Evolutionary conservation across 2,888 invertebrate genomes (phyloP).

Genomic region (Melanargia galathea): DNA sequence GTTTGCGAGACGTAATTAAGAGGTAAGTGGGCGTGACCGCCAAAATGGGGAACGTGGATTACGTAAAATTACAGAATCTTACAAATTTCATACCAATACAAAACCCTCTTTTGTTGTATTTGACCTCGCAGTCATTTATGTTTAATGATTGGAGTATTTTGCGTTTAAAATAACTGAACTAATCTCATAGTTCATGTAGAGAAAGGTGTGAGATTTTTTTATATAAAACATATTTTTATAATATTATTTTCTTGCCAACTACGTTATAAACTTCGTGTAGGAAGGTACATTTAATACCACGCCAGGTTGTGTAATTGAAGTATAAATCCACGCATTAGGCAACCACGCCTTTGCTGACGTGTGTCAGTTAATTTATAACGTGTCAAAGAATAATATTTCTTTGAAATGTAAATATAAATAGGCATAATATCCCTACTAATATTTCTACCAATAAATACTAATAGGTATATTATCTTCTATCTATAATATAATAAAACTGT

Average conservation of each 20-base stretch:
- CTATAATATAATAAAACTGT: too few species aligned
- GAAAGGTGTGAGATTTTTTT: not conserved
- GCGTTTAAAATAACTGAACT: too few species aligned
- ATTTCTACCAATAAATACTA: too few species aligned
- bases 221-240: not conserved
- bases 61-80: conserved; percentile 33
- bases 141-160: too few species aligned
- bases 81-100: not conserved
- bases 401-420: too few species aligned
- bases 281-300: conserved; percentile 2
- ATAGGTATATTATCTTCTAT: too few species aligned
- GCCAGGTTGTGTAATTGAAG: conserved; percentile 11
- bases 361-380: conserved; percentile 13
- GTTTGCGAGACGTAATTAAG: conserved; percentile 66
- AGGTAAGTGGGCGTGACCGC: conserved; percentile 71
- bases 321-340: conserved; percentile 16
- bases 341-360: conserved; percentile 13
- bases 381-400: conserved; percentile 6
- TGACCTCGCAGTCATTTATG: too few species aligned
- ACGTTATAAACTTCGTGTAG: not conserved
- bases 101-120: too few species aligned
- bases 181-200: too few species aligned
- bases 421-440: too few species aligned
- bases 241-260: not conserved
- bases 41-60: conserved; percentile 51